phyloP scores from a whole-genome alignment of 2,797 vertebrate species.

The Lutjanus campechanus region DNA sequence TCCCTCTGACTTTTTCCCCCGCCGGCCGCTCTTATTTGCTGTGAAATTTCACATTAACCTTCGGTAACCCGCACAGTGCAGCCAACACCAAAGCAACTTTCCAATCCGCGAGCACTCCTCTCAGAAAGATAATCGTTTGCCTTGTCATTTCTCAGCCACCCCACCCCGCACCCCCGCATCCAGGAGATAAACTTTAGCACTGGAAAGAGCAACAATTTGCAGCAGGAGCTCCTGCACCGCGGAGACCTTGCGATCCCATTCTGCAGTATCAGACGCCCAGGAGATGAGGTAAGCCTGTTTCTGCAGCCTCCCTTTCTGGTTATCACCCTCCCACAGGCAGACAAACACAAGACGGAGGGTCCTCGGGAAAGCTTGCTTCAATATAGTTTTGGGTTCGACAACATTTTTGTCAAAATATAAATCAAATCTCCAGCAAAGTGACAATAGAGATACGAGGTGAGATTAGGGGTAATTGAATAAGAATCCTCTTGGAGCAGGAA shows the following conservation, averaged over 20 bases:
- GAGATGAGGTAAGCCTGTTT: conserved; percentile 76
- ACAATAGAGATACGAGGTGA: conserved; percentile 46
- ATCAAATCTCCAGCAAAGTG: conserved; percentile 58
- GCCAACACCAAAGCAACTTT: conserved; percentile 73
- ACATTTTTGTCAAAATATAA: conserved; percentile 61
- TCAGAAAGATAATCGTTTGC: conserved; percentile 77
- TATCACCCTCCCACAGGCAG: conserved; percentile 68
- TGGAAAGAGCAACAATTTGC: conserved; percentile 77
- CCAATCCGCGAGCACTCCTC: conserved; percentile 61
- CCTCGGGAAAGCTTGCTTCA: conserved; percentile 38
- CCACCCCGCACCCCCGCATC: conserved; percentile 2
- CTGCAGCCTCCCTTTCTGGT: conserved; percentile 52
- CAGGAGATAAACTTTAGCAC: conserved; percentile 74
- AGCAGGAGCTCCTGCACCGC: conserved; percentile 60
- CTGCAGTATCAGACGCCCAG: conserved; percentile 68
- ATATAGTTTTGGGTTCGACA: conserved; percentile 57
- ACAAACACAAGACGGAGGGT: conserved; percentile 34
- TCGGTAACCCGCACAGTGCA: conserved; percentile 58
- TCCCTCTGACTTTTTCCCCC: conserved; percentile 50
- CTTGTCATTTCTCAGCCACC: conserved; percentile 71
- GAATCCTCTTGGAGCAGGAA: conserved; percentile 30
- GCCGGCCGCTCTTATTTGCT: conserved; percentile 67
- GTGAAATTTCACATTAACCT: conserved; percentile 84
- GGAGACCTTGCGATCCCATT: conserved; percentile 78
- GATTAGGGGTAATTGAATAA: conserved; percentile 67